Percentiles rank a stretch among this genome's conserved stretches.
These are phyloP conservation scores for Polia nebulosa DNA, from an alignment of 2,888 invertebrate species.

Conservation along the genomic window DNA sequence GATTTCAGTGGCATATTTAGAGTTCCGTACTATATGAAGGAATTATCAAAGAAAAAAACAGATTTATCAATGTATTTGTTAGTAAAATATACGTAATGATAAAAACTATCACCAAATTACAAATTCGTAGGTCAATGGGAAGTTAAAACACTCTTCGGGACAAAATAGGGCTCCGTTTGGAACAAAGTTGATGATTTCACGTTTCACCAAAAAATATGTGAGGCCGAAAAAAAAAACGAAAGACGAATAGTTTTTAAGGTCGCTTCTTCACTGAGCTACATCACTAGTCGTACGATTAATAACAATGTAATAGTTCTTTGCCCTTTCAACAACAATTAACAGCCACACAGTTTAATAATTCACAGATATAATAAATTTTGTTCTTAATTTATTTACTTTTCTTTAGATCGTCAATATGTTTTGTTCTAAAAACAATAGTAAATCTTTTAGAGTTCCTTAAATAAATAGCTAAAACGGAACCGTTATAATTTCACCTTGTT, in stretches of 20 bases:
- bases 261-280: not conserved
- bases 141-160: too few relatives aligned
- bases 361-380: not conserved
- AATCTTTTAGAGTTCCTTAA: not conserved
- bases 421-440: not conserved
- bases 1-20: too few relatives aligned
- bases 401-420: not conserved
- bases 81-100: too few relatives aligned
- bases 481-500: not conserved
- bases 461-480: not conserved
- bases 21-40: too few relatives aligned
- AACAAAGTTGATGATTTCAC: too few relatives aligned
- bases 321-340: slow-evolving; percentile 30
- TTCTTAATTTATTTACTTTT: not conserved
- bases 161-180: too few relatives aligned
- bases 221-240: not conserved
- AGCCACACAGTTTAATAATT: not conserved
- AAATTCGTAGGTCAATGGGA: too few relatives aligned
- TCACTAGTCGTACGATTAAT: slow-evolving; percentile 24
- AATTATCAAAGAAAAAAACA: too few relatives aligned
- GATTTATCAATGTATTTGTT: too few relatives aligned
- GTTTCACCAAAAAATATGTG: not conserved
- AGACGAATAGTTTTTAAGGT: not conserved
- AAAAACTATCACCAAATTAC: too few relatives aligned
- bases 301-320: slow-evolving; percentile 45